These are phyloP conservation scores for Lasioglossum malachurum DNA, from an alignment of 2,888 invertebrate species.

Conservation along the genomic window DNA sequence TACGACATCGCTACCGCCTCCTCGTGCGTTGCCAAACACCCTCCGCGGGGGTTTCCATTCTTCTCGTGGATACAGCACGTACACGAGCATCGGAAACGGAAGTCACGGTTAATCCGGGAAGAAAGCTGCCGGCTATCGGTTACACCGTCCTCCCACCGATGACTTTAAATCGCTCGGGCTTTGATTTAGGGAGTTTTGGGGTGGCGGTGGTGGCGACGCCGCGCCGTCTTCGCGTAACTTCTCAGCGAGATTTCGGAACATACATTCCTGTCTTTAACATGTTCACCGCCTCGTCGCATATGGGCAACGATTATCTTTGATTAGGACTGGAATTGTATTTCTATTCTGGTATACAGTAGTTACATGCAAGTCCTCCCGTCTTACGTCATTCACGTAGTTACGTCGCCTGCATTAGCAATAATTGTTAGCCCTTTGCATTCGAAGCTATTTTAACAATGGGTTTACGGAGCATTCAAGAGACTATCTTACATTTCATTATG, in stretches of 20 bases:
- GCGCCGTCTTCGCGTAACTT: not conserved
- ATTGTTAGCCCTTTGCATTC: not conserved
- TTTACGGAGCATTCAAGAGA: no score
- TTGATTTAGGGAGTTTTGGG: slow-evolving; percentile 16
- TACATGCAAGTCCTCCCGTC: no score
- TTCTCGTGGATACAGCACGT: slow-evolving; percentile 60
- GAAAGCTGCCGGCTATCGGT: slow-evolving; percentile 55
- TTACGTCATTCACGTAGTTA: no score
- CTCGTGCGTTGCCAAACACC: slow-evolving; percentile 61
- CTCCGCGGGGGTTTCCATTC: slow-evolving; percentile 41
- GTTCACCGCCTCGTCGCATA: not conserved
- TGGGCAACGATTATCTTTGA: not conserved
- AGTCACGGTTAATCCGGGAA: slow-evolving; percentile 64
- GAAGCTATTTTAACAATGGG: not conserved
- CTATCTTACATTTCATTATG: no score
- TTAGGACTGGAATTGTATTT: not conserved
- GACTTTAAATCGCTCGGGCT: slow-evolving; percentile 34
- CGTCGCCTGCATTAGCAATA: no score
- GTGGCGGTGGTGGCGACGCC: not conserved
- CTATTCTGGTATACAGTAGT: no score
- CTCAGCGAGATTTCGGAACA: not conserved
- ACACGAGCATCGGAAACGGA: slow-evolving; percentile 60
- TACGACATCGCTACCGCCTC: slow-evolving; percentile 51
- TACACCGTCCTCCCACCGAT: slow-evolving; percentile 16
- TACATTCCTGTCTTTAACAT: not conserved